Conservation (phyloP, 2,888 invertebrate species). For the Brenthis daphne region DNA sequence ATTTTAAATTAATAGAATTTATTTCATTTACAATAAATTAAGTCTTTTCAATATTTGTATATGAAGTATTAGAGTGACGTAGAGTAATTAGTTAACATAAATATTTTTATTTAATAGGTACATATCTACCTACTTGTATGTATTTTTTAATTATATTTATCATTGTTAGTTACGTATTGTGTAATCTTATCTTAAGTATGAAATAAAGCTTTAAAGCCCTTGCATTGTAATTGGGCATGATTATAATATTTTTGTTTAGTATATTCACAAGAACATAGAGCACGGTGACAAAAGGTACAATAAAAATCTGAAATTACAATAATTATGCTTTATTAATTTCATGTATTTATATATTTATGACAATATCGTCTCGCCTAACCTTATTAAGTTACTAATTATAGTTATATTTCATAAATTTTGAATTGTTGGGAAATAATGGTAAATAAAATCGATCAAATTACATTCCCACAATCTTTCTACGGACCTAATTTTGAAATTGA, state of each 20-base stretch:
- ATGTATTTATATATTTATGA: conserved; percentile 84
- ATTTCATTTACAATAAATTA: no score
- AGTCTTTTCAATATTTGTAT: no score
- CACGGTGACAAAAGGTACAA: conserved; percentile 45
- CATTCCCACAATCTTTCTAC: conserved; percentile 62
- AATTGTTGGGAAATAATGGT: conserved; percentile 81
- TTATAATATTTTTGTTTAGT: no score
- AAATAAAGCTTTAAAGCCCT: no score
- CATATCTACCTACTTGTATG: no score
- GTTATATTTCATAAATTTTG: conserved; percentile 80
- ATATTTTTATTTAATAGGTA: no score
- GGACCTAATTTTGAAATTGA: conserved; percentile 61
- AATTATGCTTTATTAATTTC: conserved; percentile 84
- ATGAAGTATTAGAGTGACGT: no score
- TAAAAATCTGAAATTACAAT: conserved; percentile 76
- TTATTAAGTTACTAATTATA: conserved; percentile 82
- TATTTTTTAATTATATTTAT: no score
- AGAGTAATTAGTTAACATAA: no score
- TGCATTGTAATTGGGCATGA: neutral
- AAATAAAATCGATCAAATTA: conserved; percentile 75
- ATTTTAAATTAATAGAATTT: no score
- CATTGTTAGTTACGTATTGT: no score
- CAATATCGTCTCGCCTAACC: conserved; percentile 83
- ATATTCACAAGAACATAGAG: neutral
- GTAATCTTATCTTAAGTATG: no score